Evolutionary conservation across 1,140 invertebrate species (phyloP), one percentile per base, ranked within the genome.

Genomic region (Megalopta genalis): DNA sequence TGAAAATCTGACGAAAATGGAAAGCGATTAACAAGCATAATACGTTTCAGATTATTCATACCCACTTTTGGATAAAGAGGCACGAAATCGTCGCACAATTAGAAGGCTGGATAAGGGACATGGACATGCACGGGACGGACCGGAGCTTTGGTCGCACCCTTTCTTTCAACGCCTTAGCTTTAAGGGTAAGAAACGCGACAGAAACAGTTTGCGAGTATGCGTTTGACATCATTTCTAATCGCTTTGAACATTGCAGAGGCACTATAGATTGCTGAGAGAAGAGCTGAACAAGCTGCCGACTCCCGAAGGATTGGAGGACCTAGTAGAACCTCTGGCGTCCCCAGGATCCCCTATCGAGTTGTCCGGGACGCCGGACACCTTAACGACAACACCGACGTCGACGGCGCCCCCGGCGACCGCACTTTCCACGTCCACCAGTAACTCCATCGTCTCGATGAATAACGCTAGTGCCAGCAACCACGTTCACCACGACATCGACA

Each of bases 1-100:
- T 18, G 2, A 52, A 52, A 52, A 14, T 52, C 2, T 18, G 1
- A 7, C 49, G 49, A 52, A 6, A 6, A 52, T 18, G 32, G 32
- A 32, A 32, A 32, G 1, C 32, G 4, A 32, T 32, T 32, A 32
- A 32, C 32, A 32, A 32, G 42, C 14, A 10, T 46, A 46, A 46
- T 46, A 46, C 42, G 42, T 88, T 86, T 12, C 90, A 98, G 96
- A 97, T 99, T 18, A 97, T 99, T 86, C 96, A 97, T 82, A 96
- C 96, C 64, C 98, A 99, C 93, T 99, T 99, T 90, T 99, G 98
- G 97, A 94, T 99, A 81, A 99, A 99, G 91, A 95, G 97, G 46
- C 95, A 98, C 84, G 97, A 99, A 93, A 97, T 99, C 83, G 95
- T 98, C 88, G 94, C 95, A 76, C 98, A 98, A 92, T 96, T 98